A percentile compares a stretch with the other conserved stretches of the same genome.
Evolutionary conservation across 2,797 vertebrate genomes (phyloP).

Genomic region (Tragopan temminckii): DNA sequence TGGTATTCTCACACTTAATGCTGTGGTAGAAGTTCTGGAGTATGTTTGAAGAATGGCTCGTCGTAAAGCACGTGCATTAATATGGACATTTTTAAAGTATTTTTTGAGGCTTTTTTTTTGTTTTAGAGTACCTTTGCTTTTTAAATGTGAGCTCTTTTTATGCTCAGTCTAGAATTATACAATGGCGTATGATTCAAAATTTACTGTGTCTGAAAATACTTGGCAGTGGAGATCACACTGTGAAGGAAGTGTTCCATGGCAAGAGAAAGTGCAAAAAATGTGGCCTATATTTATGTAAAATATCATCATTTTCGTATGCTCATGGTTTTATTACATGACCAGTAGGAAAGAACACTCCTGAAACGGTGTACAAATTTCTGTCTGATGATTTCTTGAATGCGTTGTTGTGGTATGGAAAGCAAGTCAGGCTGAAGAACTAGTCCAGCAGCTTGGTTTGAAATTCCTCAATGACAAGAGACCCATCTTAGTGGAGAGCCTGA

Average conservation of each 20-base stretch:
- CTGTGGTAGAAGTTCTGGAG: not conserved
- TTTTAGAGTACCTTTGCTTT: not conserved
- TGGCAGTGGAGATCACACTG: not conserved
- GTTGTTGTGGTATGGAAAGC: not conserved
- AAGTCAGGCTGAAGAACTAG: not conserved
- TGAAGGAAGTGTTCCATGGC: not conserved
- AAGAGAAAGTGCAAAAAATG: not conserved
- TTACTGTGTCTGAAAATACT: not conserved
- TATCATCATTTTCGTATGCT: not conserved
- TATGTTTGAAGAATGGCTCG: not conserved
- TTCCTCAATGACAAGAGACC: not conserved
- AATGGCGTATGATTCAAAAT: not conserved
- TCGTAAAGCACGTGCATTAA: not conserved
- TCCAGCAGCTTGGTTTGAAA: not conserved
- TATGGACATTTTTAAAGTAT: not conserved
- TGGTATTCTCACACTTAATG: slow-evolving; percentile 27
- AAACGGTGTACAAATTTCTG: not conserved
- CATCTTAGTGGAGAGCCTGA: not conserved
- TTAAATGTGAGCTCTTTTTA: not conserved
- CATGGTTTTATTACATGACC: not conserved
- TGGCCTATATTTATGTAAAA: not conserved
- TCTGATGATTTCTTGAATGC: not conserved
- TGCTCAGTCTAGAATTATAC: not conserved
- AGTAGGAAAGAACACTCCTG: not conserved
- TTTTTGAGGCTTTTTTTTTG: not conserved